Percentiles rank a stretch among this genome's conserved stretches.
These are phyloP conservation scores for Microchrysa polita DNA, from an alignment of 2,888 invertebrate genomes.

Conservation along the genomic window DNA sequence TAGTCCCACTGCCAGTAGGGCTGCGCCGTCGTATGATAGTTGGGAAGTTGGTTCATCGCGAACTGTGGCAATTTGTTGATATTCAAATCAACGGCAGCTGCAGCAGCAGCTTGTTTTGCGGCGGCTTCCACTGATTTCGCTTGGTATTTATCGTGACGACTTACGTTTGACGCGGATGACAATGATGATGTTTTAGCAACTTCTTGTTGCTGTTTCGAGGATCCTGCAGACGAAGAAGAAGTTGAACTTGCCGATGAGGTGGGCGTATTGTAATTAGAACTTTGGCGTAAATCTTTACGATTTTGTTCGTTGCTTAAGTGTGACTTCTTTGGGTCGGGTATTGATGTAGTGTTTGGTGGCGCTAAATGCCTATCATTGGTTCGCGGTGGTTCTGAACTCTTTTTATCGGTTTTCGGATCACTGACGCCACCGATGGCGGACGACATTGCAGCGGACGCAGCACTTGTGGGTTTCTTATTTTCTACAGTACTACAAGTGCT, in stretches of 20 bases:
- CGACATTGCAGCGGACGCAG: background rate
- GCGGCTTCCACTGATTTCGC: conserved; percentile 52
- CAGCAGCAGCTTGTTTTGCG: conserved; percentile 47
- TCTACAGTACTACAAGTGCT: conserved; percentile 8
- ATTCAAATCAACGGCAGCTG: conserved; percentile 65
- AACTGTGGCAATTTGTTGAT: conserved; percentile 71
- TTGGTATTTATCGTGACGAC: conserved; percentile 50
- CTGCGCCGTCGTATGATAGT: conserved; percentile 71
- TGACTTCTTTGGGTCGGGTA: conserved; percentile 14
- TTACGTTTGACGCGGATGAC: conserved; percentile 23
- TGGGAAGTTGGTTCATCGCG: conserved; percentile 73
- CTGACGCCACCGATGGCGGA: background rate
- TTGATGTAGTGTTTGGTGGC: background rate
- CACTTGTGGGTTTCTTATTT: background rate
- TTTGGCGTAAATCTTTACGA: conserved; percentile 45
- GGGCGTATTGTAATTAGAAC: background rate
- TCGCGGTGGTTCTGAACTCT: background rate
- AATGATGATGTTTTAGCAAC: conserved; percentile 33
- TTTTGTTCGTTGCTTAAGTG: conserved; percentile 17
- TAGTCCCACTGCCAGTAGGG: conserved; percentile 74
- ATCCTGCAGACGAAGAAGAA: background rate
- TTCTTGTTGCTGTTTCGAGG: conserved; percentile 31
- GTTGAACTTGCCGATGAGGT: conserved; percentile 20
- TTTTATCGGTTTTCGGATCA: conserved; percentile 13
- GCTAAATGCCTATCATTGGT: conserved; percentile 25